Percentiles rank a stretch among this genome's conserved stretches.
These are phyloP conservation scores for Porites australiensis DNA, from an alignment of 64 coral and sea anemone species.

Conservation along the genomic window DNA sequence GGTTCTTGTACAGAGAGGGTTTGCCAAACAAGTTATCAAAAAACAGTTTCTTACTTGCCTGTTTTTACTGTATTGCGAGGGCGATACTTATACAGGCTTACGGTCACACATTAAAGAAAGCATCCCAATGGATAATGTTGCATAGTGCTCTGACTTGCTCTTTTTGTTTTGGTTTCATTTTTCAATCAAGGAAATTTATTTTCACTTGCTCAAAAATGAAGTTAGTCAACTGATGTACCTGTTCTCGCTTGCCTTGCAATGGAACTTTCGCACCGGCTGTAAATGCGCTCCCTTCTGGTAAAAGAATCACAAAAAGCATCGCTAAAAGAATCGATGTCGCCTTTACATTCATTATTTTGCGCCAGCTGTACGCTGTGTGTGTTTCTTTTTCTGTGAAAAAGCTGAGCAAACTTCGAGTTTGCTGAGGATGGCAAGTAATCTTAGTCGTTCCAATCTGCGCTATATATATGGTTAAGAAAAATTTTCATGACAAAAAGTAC, in stretches of 20 bases:
- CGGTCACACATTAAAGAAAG: too few species aligned
- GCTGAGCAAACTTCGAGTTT: too few species aligned
- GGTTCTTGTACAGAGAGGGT: too few species aligned
- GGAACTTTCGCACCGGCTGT: neutral
- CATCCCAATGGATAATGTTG: too few species aligned
- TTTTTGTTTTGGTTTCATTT: too few species aligned
- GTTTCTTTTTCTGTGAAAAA: neutral
- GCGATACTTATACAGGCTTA: too few species aligned
- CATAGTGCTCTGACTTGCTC: too few species aligned
- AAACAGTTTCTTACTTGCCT: too few species aligned
- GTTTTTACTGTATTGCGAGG: too few species aligned
- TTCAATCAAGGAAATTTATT: too few species aligned
- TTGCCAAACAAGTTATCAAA: too few species aligned
- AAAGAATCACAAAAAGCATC: neutral
- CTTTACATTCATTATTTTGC: neutral
- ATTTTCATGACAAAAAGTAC: conserved; percentile 20
- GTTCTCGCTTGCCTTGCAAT: neutral
- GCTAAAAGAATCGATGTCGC: neutral
- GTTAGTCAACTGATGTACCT: neutral
- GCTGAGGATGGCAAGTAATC: neutral
- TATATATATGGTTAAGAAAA: neutral
- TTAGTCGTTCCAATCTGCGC: neutral
- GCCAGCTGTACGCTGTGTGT: neutral
- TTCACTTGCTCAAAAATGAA: too few species aligned
- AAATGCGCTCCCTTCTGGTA: neutral